phyloP scores from a whole-genome alignment of 2,888 invertebrate genomes.

The Latheticus oryzae region DNA sequence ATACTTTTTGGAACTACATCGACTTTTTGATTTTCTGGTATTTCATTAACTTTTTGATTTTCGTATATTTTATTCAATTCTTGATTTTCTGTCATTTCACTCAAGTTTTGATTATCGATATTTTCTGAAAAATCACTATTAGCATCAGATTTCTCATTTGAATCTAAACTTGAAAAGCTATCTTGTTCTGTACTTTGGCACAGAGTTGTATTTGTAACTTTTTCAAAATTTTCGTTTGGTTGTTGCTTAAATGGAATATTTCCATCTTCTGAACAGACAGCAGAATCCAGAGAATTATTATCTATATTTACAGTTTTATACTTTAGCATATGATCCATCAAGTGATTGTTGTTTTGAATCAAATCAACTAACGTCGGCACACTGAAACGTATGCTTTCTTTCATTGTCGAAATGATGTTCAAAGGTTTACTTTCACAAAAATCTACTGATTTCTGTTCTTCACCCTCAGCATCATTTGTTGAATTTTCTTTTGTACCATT shows the following conservation, averaged over 20 bases:
- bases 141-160: slow-evolving; percentile 39
- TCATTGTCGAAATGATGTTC: slow-evolving; percentile 1
- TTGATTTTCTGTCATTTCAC: slow-evolving; percentile 60
- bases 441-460: background rate
- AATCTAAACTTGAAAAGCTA: slow-evolving; percentile 47
- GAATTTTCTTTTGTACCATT: background rate
- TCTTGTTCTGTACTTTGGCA: slow-evolving; percentile 28
- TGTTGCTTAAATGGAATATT: too few species aligned
- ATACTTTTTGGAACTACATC: too few species aligned
- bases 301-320: too few species aligned
- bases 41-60: too few species aligned
- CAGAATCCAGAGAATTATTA: too few species aligned
- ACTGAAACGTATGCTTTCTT: slow-evolving; percentile 29
- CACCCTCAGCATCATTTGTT: slow-evolving; percentile 5
- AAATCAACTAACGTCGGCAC: slow-evolving; percentile 59
- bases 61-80: too few species aligned
- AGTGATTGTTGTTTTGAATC: slow-evolving; percentile 57
- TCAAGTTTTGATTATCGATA: slow-evolving; percentile 55
- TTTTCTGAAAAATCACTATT: slow-evolving; percentile 16
- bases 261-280: too few species aligned
- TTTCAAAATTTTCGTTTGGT: slow-evolving; percentile 22
- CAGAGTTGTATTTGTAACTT: too few species aligned
- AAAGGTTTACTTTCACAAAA: background rate
- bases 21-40: too few species aligned
- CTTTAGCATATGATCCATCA: slow-evolving; percentile 59